Evolutionary conservation across 2,797 vertebrate genomes (phyloP), one percentile per base, ranked within the genome.

Genomic region (Trematomus bernacchii): DNA sequence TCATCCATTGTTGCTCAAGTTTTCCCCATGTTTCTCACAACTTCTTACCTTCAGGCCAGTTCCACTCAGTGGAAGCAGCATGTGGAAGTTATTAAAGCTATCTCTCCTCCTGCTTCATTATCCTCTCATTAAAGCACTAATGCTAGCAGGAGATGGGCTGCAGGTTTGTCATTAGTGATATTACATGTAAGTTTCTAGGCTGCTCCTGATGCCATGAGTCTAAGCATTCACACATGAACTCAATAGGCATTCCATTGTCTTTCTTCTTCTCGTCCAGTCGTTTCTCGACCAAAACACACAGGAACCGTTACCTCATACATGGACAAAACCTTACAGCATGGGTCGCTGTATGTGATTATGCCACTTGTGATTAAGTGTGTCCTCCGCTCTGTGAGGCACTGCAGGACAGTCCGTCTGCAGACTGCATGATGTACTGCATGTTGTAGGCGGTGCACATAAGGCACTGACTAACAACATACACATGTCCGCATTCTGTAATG

Each of bases 11-110:
- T 76, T 54, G 8, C 57, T 62, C 3, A 5, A 23, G 10, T 46
- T 10, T 76, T 62, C 48, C 3, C 37, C 14, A 16, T 60, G 13
- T 67, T 67, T 73, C 58, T 40, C 14, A 53, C 46, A 14, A 10
- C 18, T 21, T 52, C 18, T 60, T 51, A 44, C 59, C 12, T 42
- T 53, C 33, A 23, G 42, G 44, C 57, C 43, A 40, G 11, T 40
- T 73, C 53, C 27, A 40, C 19, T 62, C 10, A 30, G n/a, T 57
- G 30, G 54, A 58, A 55, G 66, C 30, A 23, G n/a, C 79, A 83
- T 71, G 42, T 83, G 80, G 54, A 59, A 54, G 44, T 73, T 76
- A 70, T 83, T 79, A 72, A 37, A 76, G 66, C 51, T 69, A 43
- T 66, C 62, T 71, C 50, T 71, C 80, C 58, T 72, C 12, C 33